Evolutionary conservation across 2,113 vertebrate genomes (phyloP).

Genomic region (Xenopus borealis): DNA sequence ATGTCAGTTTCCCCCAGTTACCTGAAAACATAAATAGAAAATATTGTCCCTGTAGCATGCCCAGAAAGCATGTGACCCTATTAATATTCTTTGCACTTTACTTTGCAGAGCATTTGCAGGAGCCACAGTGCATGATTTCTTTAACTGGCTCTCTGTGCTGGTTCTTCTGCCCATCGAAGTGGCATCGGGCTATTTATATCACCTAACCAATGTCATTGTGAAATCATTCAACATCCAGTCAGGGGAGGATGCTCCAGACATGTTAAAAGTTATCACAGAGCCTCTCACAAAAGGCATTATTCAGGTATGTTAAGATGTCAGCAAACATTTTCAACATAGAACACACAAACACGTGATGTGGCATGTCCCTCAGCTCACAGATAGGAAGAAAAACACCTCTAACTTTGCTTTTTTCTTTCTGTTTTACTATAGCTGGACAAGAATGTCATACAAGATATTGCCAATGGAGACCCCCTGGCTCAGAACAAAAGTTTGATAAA

Average conservation of each 20-base stretch:
- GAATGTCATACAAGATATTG: slow-evolving; percentile 80
- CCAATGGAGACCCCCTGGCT: slow-evolving; percentile 69
- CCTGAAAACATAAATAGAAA: no score
- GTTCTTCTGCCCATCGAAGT: slow-evolving; percentile 84
- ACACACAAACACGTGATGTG: no score
- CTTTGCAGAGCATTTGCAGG: slow-evolving; percentile 84
- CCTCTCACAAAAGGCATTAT: slow-evolving; percentile 89
- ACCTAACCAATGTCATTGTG: slow-evolving; percentile 75
- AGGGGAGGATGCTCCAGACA: slow-evolving; percentile 83
- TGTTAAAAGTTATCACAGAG: slow-evolving; percentile 94
- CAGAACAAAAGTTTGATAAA: slow-evolving; percentile 88
- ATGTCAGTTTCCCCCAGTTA: no score
- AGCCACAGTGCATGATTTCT: slow-evolving; percentile 93
- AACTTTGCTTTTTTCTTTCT: neutral
- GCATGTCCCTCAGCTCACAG: no score
- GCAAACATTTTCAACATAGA: neutral
- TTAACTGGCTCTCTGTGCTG: slow-evolving; percentile 94
- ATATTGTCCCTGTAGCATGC: no score
- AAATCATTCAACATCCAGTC: slow-evolving; percentile 76
- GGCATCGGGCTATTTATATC: slow-evolving; percentile 75
- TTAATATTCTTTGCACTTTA: neutral
- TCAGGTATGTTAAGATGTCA: slow-evolving; percentile 67
- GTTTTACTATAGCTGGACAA: slow-evolving; percentile 79
- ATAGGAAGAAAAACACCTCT: no score
- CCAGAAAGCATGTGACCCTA: no score